Evolutionary conservation across 2,113 vertebrate genomes (phyloP), one percentile per base, ranked within the genome.

Genomic region (Oophaga pumilio): DNA sequence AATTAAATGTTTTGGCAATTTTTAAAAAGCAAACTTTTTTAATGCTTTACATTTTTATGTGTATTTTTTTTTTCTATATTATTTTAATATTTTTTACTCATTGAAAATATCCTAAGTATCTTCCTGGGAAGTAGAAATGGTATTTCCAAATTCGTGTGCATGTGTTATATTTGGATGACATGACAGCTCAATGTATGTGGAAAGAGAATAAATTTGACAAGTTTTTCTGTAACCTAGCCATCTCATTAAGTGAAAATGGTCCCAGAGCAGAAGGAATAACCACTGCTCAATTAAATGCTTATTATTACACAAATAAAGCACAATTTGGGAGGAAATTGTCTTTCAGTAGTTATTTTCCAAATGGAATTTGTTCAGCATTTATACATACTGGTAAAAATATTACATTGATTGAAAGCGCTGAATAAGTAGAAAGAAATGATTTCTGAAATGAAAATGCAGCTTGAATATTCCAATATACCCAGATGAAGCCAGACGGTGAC

Each of bases 201-300:
- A 69, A 83, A 26, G 24, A 83, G n/a, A 68, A 6, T 6, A 26
- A 33, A 10, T 26, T 68, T 83, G 81, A 64, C 81, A 83, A 53
- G 62, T 68, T 15, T 15, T 53, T 53, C 14, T 53, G 81, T 50
- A 68, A 69, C 9, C 14, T 6, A 83, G 62, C 81, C 81, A 83
- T 83, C 64, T 69, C 49, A 83, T 69, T 83, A 69, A 69, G 22
- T 26, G 13, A 82, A 82, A 83, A 68, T 53, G 62, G 81, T 83
- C 81, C 81, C 81, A 83, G 62, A 83, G n/a, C 81, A 83, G 68
- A 83, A 69, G 62, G 81, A 83, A 66, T 82, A 43, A 69, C 66
- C 81, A 53, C 81, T 18, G 49, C 62, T 83, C 81, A 83, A 69
- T 83, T 83, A 69, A 83, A 53, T 69, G 64, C 43, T 69, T 69